A percentile compares a stretch with the other conserved stretches of the same genome.
phyloP scores from a whole-genome alignment of 2,888 invertebrate genomes.

The Brenthis ino region DNA sequence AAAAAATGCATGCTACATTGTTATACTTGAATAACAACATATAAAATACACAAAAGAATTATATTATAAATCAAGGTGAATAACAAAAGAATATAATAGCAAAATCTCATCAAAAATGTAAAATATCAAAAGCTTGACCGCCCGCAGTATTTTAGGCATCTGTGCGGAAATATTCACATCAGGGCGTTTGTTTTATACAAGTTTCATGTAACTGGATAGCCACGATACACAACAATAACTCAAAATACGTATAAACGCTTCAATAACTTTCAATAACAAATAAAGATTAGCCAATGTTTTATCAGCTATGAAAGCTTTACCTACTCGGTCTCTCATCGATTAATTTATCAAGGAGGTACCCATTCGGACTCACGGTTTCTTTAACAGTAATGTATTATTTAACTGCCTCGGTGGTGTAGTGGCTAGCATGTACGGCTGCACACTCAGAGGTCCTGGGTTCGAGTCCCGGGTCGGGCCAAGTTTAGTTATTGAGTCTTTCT shows the following conservation, averaged over 20 bases:
- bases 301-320: background rate
- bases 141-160: constrained; percentile 4
- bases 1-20: too few relatives aligned
- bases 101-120: constrained; percentile 15
- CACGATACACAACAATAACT: constrained; percentile 13
- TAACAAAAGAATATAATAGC: background rate
- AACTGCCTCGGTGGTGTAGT: too few relatives aligned
- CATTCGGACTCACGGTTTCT: too few relatives aligned
- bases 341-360: background rate
- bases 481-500: too few relatives aligned
- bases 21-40: background rate
- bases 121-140: constrained; percentile 18
- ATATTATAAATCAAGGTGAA: background rate
- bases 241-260: constrained; percentile 2
- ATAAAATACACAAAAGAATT: constrained; percentile 4
- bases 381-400: too few relatives aligned
- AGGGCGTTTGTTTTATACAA: constrained; percentile 10
- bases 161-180: constrained; percentile 15
- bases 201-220: background rate
- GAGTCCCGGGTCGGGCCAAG: too few relatives aligned
- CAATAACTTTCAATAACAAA: constrained; percentile 12
- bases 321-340: background rate
- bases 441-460: too few relatives aligned
- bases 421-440: too few relatives aligned
- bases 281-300: background rate